These are phyloP conservation scores for Crypturellus undulatus DNA, from an alignment of 2,113 vertebrate species.

Conservation along the genomic window DNA sequence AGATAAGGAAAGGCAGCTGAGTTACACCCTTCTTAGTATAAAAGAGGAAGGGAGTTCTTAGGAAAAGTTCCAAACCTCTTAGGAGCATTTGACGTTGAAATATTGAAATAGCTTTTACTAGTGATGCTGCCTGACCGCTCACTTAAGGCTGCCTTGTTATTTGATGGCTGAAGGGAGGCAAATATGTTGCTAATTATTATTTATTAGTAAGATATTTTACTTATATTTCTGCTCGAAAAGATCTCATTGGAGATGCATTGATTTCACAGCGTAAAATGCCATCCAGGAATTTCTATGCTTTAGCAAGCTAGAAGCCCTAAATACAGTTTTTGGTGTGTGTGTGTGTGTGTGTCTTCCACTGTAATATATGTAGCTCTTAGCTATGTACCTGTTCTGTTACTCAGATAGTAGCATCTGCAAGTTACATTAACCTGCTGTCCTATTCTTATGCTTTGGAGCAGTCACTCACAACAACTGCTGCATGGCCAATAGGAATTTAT, in stretches of 20 bases:
- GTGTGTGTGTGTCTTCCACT: neutral
- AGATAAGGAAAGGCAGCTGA: neutral
- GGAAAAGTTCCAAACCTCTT: neutral
- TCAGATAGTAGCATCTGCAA: neutral
- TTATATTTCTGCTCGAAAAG: too few relatives aligned
- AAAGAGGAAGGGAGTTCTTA: neutral
- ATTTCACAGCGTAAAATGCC: neutral
- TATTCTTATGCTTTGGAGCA: neutral
- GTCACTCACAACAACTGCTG: neutral
- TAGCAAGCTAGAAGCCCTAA: neutral
- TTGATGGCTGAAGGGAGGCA: neutral
- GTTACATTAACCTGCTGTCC: neutral
- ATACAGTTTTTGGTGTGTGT: too few relatives aligned
- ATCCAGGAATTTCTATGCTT: neutral
- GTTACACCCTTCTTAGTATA: neutral
- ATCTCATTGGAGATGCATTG: neutral
- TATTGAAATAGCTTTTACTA: neutral
- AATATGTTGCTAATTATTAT: neutral
- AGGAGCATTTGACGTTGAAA: neutral
- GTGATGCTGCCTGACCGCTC: neutral
- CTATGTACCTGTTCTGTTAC: neutral
- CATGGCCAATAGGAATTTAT: neutral
- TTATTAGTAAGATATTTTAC: neutral
- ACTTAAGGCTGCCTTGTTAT: neutral
- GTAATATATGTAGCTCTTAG: neutral